phyloP scores from a whole-genome alignment of 2,113 vertebrate species.

The Podocnemis expansa region DNA sequence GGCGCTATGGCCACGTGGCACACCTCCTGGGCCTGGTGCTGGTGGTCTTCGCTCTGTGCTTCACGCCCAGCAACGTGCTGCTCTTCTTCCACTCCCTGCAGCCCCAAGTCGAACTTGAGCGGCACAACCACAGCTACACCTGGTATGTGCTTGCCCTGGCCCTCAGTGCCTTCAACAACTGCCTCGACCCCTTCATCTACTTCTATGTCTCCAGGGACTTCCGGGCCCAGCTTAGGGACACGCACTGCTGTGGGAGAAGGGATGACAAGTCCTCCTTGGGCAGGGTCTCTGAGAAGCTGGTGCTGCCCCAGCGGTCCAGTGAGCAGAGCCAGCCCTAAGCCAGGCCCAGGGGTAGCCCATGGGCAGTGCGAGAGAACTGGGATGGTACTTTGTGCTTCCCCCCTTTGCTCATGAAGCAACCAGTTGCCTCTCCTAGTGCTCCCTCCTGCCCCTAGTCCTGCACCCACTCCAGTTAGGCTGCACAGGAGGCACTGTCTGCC shows the following conservation, averaged over 20 bases:
- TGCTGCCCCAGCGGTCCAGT: conserved; percentile 1
- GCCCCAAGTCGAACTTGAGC: neutral
- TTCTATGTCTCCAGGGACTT: conserved; percentile 59
- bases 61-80: conserved; percentile 68
- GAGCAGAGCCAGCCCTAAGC: conserved; percentile 1
- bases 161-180: conserved; percentile 59
- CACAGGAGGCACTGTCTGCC: neutral
- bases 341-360: too few species aligned
- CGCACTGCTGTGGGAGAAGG: fast-evolving
- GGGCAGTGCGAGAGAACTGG: neutral
- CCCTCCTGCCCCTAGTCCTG: neutral
- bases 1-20: neutral
- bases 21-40: conserved; percentile 50
- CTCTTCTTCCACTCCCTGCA: conserved; percentile 48
- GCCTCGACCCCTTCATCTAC: conserved; percentile 70
- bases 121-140: neutral
- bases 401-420: neutral
- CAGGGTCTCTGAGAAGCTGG: neutral
- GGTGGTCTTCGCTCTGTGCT: conserved; percentile 63
- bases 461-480: neutral
- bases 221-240: neutral
- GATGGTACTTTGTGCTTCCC: too few species aligned
- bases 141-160: conserved; percentile 41
- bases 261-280: fast-evolving
- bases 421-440: too few species aligned